These are phyloP conservation scores for Tetramorium alpestre DNA, from an alignment of 1,140 invertebrate species.

Conservation along the genomic window DNA sequence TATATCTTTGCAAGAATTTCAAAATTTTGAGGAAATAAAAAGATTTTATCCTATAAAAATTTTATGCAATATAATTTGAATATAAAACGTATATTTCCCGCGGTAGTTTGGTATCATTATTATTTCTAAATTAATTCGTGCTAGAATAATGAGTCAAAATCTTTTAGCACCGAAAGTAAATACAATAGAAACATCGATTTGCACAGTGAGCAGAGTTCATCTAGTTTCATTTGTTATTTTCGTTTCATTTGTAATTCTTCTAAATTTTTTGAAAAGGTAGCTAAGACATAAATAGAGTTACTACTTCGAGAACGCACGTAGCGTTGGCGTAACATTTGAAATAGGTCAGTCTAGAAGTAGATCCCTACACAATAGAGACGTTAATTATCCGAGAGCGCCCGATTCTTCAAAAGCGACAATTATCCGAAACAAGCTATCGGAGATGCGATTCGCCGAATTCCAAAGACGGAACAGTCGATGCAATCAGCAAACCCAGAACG, in stretches of 20 bases:
- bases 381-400: constrained; percentile 6
- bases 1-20: neutral
- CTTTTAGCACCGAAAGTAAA: neutral
- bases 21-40: neutral
- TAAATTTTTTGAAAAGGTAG: neutral
- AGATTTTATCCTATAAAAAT: neutral
- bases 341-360: neutral
- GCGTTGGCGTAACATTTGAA: neutral
- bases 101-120: neutral
- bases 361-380: neutral
- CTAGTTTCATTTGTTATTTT: neutral
- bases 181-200: neutral
- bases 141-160: neutral
- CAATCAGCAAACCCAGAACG: constrained; percentile 34
- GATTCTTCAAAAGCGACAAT: neutral
- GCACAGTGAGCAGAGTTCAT: neutral
- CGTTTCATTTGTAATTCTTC: neutral
- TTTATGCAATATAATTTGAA: neutral
- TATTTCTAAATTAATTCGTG: neutral
- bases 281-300: neutral
- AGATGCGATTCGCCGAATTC: neutral
- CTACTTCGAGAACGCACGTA: neutral
- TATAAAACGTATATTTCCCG: neutral
- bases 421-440: constrained; percentile 7
- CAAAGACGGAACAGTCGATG: constrained; percentile 16